Percentiles rank a stretch among this genome's conserved stretches.
Conservation (phyloP, 2,888 invertebrate species). For the Tuberolachnus salignus region DNA sequence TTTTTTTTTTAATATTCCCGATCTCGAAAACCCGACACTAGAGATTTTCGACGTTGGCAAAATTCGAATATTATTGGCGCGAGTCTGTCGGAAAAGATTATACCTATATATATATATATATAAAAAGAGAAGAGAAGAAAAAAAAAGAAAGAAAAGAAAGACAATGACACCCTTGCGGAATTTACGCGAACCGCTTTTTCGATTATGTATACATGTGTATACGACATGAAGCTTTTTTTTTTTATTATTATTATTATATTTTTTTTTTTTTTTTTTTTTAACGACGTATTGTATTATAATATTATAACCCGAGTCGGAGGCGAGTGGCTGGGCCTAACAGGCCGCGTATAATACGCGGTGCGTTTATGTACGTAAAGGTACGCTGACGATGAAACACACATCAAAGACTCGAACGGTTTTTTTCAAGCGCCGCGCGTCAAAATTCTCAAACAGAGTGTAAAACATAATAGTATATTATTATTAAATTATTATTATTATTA, state of each 20-base stretch:
- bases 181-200: background rate
- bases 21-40: background rate
- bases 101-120: background rate
- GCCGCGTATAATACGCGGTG: no score
- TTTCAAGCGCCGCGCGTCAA: background rate
- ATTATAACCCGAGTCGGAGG: background rate
- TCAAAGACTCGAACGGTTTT: constrained; percentile 8
- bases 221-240: no score
- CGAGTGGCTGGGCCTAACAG: no score
- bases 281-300: background rate
- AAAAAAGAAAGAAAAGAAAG: background rate
- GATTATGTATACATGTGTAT: background rate
- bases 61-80: background rate
- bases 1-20: no score
- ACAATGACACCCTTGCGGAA: background rate
- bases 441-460: background rate
- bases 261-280: no score
- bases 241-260: no score
- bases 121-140: background rate
- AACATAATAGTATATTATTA: background rate
- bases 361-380: no score
- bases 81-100: background rate
- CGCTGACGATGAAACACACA: background rate
- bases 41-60: background rate
- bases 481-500: no score